phyloP scores from a whole-genome alignment of 2,888 invertebrate species.

The Pseudeuparius sepicola region DNA sequence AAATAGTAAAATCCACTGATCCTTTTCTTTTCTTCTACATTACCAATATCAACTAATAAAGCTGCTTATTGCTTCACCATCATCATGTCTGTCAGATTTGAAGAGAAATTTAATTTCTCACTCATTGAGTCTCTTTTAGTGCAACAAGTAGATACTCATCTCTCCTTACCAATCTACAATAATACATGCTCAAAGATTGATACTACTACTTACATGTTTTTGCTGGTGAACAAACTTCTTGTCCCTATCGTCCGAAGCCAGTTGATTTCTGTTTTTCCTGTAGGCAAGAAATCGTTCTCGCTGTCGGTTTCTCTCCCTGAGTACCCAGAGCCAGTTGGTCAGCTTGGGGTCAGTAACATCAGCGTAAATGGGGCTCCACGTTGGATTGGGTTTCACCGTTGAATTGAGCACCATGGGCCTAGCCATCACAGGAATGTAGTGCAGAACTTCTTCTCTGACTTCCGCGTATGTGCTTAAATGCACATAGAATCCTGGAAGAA shows the following conservation, averaged over 20 bases:
- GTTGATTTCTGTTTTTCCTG: constrained; percentile 48
- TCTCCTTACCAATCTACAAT: too few species aligned
- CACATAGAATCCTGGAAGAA: constrained; percentile 71
- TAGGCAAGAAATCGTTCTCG: constrained; percentile 63
- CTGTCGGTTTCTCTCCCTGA: constrained; percentile 70
- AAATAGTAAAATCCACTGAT: too few species aligned
- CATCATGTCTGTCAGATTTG: too few species aligned
- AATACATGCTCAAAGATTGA: too few species aligned
- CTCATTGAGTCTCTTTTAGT: too few species aligned
- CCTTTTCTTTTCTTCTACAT: too few species aligned
- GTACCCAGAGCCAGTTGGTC: constrained; percentile 85
- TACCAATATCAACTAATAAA: too few species aligned
- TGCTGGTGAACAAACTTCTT: constrained; percentile 46
- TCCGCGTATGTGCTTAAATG: constrained; percentile 95
- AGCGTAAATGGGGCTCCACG: constrained; percentile 96
- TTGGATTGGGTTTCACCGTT: constrained; percentile 70
- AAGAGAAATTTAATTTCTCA: too few species aligned
- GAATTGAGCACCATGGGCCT: constrained; percentile 84
- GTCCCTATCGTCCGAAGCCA: constrained; percentile 56
- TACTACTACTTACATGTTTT: constrained; percentile 37
- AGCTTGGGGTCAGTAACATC: constrained; percentile 86
- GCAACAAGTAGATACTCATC: too few species aligned
- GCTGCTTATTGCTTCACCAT: too few species aligned
- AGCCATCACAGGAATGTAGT: constrained; percentile 95
- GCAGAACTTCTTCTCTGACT: constrained; percentile 89